Evolutionary conservation across 1,140 invertebrate species (phyloP), one percentile per base, ranked within the genome.

Genomic region (Sinella curviseta): DNA sequence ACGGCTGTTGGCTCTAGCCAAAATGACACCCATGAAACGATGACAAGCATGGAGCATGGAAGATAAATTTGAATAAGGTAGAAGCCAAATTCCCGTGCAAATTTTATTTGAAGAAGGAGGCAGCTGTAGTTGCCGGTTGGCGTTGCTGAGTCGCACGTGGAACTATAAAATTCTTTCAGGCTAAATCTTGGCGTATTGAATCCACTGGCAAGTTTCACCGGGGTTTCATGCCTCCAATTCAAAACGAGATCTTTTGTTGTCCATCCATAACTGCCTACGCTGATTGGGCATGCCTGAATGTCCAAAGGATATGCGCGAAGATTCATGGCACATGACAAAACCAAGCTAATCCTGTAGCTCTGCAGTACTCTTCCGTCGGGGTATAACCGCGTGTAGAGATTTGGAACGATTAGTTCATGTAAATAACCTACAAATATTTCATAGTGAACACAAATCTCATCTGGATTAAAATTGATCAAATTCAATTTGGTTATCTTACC

Each of bases 11-110:
- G 82, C 60, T 85, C 83, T 24, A 85, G 76, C 84, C 84, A 85
- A 78, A 85, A 85, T 1, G 83, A 83, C 4, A 89, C 88, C 88
- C 88, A 88, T 4, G 86, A 87, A 20, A 89, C 87, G 28, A 87
- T 85, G 20, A 90, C 89, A 70, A 87, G 77, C 87, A 87, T 87
- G 76, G 87, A 87, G 82, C 88, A 88, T 0, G 87, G 87, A 70
- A 88, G 86, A 82, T 88, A 88, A 77, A 88, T 87, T 80, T 90
- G 89, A 70, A 90, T 87, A 34, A 90, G 84, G 83, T 89, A 89
- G 85, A 90, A 89, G 78, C 78, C 75, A 73, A 84, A 79, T 54
- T 77, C 75, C 39, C 77, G n/a, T 35, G 30, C 28, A 31, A 79
- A 79, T 3, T 1, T 31, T 4, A 82, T 57, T 20, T 78, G 20